A percentile compares a stretch with the other conserved stretches of the same genome.
phyloP scores from a whole-genome alignment of 1,140 invertebrate genomes.

The Watersipora subatra region DNA sequence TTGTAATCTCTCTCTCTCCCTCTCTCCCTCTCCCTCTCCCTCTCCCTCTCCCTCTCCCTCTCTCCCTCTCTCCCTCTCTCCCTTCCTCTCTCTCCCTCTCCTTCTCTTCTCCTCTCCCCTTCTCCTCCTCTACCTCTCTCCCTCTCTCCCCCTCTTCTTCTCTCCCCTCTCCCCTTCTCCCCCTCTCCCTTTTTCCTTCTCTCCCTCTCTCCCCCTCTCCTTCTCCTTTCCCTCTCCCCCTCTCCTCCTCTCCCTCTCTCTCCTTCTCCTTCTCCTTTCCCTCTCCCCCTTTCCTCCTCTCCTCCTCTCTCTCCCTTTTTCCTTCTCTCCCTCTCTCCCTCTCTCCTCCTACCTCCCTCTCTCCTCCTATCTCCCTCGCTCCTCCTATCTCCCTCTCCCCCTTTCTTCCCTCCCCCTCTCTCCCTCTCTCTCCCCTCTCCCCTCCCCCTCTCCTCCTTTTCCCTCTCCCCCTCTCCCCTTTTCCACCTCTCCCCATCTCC shows the following conservation, averaged over 20 bases:
- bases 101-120: not conserved
- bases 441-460: too few species aligned
- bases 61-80: not conserved
- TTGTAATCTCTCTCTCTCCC: not conserved
- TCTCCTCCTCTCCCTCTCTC: not conserved
- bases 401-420: too few species aligned
- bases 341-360: not conserved
- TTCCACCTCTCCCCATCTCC: too few species aligned
- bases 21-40: not conserved
- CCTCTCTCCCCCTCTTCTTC: not conserved
- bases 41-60: not conserved
- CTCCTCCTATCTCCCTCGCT: not conserved
- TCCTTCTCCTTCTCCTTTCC: not conserved
- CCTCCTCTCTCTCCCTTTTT: not conserved
- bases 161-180: not conserved
- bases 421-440: too few species aligned
- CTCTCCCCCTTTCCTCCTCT: not conserved
- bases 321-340: not conserved
- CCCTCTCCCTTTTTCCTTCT: not conserved
- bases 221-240: not conserved
- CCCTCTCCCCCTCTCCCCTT: too few species aligned
- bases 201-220: not conserved
- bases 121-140: too few species aligned
- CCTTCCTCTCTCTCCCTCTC: not conserved
- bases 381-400: not conserved